These are phyloP conservation scores for Malachius bipustulatus DNA, from an alignment of 2,888 invertebrate species.

Conservation along the genomic window DNA sequence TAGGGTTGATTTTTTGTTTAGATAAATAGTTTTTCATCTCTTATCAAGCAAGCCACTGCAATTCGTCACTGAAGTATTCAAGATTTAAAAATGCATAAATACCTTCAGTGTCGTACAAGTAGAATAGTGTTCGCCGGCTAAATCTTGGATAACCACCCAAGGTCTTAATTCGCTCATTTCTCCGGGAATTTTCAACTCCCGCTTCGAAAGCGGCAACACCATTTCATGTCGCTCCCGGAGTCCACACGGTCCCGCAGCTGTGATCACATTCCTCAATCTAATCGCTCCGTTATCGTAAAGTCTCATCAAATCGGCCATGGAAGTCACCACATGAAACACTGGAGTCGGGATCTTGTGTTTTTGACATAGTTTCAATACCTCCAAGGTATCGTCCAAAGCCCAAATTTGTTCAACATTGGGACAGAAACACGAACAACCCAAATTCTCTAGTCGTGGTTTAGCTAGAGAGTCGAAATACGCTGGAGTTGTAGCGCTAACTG, in stretches of 20 bases:
- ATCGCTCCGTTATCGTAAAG: conserved; percentile 56
- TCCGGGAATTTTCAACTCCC: conserved; percentile 53
- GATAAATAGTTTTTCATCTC: too few relatives aligned
- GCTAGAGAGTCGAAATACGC: conserved; percentile 75
- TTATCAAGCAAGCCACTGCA: too few relatives aligned
- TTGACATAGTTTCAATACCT: conserved; percentile 59
- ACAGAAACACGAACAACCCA: conserved; percentile 73
- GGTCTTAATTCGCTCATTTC: conserved; percentile 64
- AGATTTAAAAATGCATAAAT: too few relatives aligned
- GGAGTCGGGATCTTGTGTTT: conserved; percentile 56
- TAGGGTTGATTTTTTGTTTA: too few relatives aligned
- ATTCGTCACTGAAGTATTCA: too few relatives aligned
- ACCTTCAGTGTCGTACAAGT: conserved; percentile 77
- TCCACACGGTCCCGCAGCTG: conserved; percentile 63
- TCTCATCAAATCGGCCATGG: conserved; percentile 52
- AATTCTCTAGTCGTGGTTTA: conserved; percentile 65
- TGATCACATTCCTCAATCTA: conserved; percentile 52
- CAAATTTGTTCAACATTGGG: conserved; percentile 65
- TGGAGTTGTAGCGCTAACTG: conserved; percentile 64
- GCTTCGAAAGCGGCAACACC: conserved; percentile 50
- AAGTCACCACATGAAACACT: conserved; percentile 52
- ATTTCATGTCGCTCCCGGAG: conserved; percentile 60
- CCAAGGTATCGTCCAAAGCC: conserved; percentile 65
- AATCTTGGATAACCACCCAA: conserved; percentile 68
- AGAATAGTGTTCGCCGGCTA: conserved; percentile 62